A percentile compares a stretch with the other conserved stretches of the same genome.
Evolutionary conservation across 1,140 invertebrate species (phyloP).

Genomic region (Diprion similis): DNA sequence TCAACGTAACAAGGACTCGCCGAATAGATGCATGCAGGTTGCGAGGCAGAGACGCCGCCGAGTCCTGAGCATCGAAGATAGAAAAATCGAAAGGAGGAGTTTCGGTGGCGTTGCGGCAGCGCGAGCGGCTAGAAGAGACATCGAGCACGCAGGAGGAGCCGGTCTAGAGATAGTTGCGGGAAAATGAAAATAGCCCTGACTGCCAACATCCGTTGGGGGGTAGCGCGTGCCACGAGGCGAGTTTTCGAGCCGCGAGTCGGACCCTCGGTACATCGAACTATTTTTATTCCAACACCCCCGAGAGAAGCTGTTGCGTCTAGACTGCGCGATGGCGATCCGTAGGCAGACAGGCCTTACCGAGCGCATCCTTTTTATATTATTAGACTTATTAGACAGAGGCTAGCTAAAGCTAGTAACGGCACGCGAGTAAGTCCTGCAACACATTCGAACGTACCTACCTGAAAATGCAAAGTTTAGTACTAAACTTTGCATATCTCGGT

Average conservation of each 20-base stretch:
- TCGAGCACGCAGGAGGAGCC: conserved; percentile 3
- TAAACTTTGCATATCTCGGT: neutral
- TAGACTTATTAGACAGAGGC: too few species aligned
- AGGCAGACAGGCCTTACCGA: neutral
- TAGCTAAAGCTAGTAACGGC: too few species aligned
- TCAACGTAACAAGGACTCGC: too few species aligned
- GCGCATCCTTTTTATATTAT: neutral
- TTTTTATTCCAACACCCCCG: conserved; percentile 38
- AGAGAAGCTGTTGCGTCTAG: conserved; percentile 13
- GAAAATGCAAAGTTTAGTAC: too few species aligned
- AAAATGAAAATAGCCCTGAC: conserved; percentile 40
- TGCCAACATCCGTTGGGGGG: conserved; percentile 39
- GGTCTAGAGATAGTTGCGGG: conserved; percentile 6
- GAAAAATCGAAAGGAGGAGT: neutral
- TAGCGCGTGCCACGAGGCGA: conserved; percentile 22
- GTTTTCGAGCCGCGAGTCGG: neutral
- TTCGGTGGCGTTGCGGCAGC: neutral
- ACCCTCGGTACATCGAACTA: conserved; percentile 31
- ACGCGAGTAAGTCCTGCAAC: too few species aligned
- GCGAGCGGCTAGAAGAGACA: neutral
- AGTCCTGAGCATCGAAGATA: neutral
- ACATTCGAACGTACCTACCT: too few species aligned
- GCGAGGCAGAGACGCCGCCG: too few species aligned
- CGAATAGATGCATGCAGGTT: too few species aligned
- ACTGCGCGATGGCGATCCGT: too few species aligned